Percentiles rank a stretch among this genome's conserved stretches.
phyloP scores from a whole-genome alignment of 2,113 vertebrate genomes.

The Aramus guarauna region DNA sequence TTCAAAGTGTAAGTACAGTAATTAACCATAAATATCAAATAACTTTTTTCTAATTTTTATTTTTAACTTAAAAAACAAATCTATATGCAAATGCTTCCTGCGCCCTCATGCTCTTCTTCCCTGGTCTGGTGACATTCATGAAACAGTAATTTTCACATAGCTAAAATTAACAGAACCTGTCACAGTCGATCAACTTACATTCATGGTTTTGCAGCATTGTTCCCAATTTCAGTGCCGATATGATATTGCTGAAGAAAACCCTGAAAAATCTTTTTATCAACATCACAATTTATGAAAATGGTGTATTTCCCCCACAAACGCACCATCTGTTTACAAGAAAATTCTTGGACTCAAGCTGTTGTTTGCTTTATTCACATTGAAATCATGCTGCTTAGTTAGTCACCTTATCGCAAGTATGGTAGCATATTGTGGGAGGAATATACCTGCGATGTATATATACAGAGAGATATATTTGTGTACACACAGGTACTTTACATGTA shows the following conservation, averaged over 20 bases:
- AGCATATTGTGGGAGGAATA: background rate
- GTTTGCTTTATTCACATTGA: background rate
- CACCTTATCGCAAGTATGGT: background rate
- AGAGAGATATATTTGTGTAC: background rate
- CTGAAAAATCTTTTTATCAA: background rate
- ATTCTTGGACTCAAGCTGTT: background rate
- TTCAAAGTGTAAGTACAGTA: conserved; percentile 25
- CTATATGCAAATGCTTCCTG: background rate
- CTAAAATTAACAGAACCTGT: conserved; percentile 56
- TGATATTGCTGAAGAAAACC: background rate
- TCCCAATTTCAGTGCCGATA: conserved; percentile 18
- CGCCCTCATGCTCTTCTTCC: background rate
- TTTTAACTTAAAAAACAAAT: background rate
- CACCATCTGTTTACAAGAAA: background rate
- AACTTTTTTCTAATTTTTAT: background rate
- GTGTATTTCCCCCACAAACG: background rate
- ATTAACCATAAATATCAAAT: conserved; percentile 43
- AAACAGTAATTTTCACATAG: conserved; percentile 44
- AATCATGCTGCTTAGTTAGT: background rate
- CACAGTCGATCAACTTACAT: conserved; percentile 1
- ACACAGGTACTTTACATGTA: background rate
- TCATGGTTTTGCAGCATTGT: background rate
- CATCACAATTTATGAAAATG: background rate
- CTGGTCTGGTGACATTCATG: background rate
- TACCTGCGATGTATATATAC: background rate